Percentiles rank a stretch among this genome's conserved stretches.
phyloP scores from a whole-genome alignment of 2,888 invertebrate species.

The Ochropleura plecta region DNA sequence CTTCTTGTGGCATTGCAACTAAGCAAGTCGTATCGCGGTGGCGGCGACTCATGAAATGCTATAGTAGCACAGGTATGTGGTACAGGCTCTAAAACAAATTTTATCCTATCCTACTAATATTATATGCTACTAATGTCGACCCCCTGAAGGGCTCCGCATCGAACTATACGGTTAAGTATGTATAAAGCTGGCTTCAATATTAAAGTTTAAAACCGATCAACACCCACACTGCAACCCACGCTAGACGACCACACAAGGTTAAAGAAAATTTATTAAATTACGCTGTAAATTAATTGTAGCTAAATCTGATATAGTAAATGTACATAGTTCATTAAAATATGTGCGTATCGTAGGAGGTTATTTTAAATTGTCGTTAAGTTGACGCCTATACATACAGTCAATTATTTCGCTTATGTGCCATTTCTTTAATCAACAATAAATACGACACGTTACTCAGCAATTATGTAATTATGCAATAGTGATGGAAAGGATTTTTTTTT shows the following conservation, averaged over 20 bases:
- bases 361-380: neutral
- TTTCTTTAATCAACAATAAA: no score
- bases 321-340: neutral
- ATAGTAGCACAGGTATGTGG: no score
- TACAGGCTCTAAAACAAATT: no score
- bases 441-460: neutral
- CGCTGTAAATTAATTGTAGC: neutral
- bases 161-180: no score
- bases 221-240: neutral
- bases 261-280: constrained; percentile 1
- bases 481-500: neutral
- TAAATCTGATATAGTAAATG: neutral
- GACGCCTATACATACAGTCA: neutral
- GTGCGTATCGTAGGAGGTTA: neutral
- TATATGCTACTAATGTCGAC: no score
- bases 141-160: no score
- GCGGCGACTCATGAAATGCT: neutral
- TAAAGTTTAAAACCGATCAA: constrained; percentile 18
- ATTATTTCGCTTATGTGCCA: neutral
- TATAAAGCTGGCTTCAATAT: neutral
- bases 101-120: no score
- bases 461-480: neutral
- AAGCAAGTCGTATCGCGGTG: neutral
- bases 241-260: neutral
- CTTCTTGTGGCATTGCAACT: neutral